These are phyloP conservation scores for Chorisops tibialis DNA, from an alignment of 2,888 invertebrate genomes.

Conservation along the genomic window DNA sequence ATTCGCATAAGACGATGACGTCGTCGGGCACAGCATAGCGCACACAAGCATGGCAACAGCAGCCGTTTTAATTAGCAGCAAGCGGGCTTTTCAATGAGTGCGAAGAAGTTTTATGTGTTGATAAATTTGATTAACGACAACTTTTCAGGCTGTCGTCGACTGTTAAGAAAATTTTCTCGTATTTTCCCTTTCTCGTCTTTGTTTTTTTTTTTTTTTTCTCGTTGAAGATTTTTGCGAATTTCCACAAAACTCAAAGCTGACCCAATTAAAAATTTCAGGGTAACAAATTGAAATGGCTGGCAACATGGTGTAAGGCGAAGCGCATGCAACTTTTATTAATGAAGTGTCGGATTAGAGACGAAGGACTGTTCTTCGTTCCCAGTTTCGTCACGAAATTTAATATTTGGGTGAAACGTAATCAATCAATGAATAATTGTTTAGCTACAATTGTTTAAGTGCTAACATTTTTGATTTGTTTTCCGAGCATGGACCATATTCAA, in stretches of 20 bases:
- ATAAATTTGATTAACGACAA: slow-evolving; percentile 35
- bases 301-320: neutral
- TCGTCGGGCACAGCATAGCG: neutral
- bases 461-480: too few species aligned
- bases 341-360: slow-evolving; percentile 2
- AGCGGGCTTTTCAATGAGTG: slow-evolving; percentile 21
- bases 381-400: neutral
- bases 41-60: neutral
- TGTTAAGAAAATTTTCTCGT: slow-evolving; percentile 26
- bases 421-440: slow-evolving; percentile 17
- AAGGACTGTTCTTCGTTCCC: neutral
- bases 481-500: too few species aligned
- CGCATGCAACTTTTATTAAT: slow-evolving; percentile 22
- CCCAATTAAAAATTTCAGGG: slow-evolving; percentile 24
- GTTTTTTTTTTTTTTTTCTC: too few species aligned
- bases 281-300: neutral
- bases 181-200: slow-evolving; percentile 17
- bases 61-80: slow-evolving; percentile 2
- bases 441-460: too few species aligned
- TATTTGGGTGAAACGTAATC: neutral
- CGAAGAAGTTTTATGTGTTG: slow-evolving; percentile 34
- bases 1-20: slow-evolving; percentile 9
- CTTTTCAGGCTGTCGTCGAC: slow-evolving; percentile 33
- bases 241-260: neutral
- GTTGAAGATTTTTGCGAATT: too few species aligned